Evolutionary conservation across 2,888 invertebrate genomes (phyloP).

Genomic region (Laspeyria flexula): DNA sequence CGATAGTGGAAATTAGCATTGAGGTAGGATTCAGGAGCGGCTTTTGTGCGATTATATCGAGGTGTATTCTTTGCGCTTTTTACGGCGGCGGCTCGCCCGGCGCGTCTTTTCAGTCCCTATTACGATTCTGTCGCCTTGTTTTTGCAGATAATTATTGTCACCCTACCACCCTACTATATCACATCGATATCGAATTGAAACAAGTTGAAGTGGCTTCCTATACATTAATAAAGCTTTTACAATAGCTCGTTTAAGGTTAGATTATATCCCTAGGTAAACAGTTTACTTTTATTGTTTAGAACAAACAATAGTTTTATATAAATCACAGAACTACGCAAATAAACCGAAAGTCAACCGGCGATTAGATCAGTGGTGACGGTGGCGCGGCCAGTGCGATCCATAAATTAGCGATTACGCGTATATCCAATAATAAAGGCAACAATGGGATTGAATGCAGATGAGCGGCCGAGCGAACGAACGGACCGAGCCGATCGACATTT

Average conservation of each 20-base stretch:
- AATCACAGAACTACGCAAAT: slow-evolving; percentile 21
- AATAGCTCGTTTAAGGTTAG: too few relatives aligned
- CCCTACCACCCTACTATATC: slow-evolving; percentile 61
- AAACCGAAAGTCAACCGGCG: slow-evolving; percentile 30
- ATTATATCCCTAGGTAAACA: too few relatives aligned
- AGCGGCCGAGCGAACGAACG: slow-evolving; percentile 60
- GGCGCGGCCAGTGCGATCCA: slow-evolving; percentile 67
- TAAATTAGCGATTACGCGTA: slow-evolving; percentile 84
- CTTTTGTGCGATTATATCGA: slow-evolving; percentile 86
- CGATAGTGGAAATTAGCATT: slow-evolving; percentile 87
- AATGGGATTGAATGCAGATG: slow-evolving; percentile 86
- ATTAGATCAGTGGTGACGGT: slow-evolving; percentile 53
- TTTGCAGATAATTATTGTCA: slow-evolving; percentile 78
- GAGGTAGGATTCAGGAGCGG: slow-evolving; percentile 84
- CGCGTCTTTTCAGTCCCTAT: slow-evolving; percentile 76
- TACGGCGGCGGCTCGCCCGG: slow-evolving; percentile 74
- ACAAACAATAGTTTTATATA: slow-evolving; percentile 22
- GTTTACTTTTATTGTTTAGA: slow-evolving; percentile 1
- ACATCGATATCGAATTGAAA: slow-evolving; percentile 41
- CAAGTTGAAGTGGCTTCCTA: too few relatives aligned
- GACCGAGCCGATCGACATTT: slow-evolving; percentile 80
- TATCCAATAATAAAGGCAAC: slow-evolving; percentile 82
- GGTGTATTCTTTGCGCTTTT: slow-evolving; percentile 86
- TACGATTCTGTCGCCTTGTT: slow-evolving; percentile 80
- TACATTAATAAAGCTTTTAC: too few relatives aligned